Base-by-base conservation (phyloP, 1,140 invertebrate genomes). In the Tribolium castaneum region DNA sequence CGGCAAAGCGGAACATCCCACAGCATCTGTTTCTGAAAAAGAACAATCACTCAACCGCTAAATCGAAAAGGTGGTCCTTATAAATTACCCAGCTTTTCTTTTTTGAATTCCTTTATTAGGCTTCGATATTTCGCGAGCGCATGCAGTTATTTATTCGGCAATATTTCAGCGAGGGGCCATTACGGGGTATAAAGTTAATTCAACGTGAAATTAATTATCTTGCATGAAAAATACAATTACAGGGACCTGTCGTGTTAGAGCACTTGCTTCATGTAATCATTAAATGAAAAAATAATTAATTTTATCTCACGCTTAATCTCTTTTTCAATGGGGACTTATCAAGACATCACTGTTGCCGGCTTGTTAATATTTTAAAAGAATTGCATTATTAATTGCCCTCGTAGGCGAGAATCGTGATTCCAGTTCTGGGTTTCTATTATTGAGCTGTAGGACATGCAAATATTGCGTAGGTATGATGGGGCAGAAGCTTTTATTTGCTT, bases 171-270 rank as follows among this genome's bases (percentile, higher is more conserved):
- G 12, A 66, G 5, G 10, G 59, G 3, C 30, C 59, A 66, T 66
- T 66, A 66, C 34, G 59, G 22, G 35, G 19, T n/a, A 35, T 66
- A 66, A 66, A 35, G 59, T 66, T 66, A 66, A 66, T 66, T 35
- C 59, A 66, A 66, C 59, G 59, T 66, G 59, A 66, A 66, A 66
- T 66, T 66, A 66, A 66, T 66, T 66, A 66, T 66, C 59, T 66
- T 34, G 25, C 59, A 66, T 35, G 59, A 66, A 66, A 59, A 66
- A 66, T 66, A 35, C 59, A 35, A 35, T 35, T 66, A 66, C 59
- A 66, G 59, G 59, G 25, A 66, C 59, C 30, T 66, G 59, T 22
- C 59, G 59, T 35, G 59, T 59, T 35, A 35, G 30, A 12, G 14
- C 59, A 59, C 59, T 66, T 34, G 25, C 30, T 35, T 66, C 30